Conservation (phyloP, 2,797 vertebrate species). For the Diceros bicornis region DNA sequence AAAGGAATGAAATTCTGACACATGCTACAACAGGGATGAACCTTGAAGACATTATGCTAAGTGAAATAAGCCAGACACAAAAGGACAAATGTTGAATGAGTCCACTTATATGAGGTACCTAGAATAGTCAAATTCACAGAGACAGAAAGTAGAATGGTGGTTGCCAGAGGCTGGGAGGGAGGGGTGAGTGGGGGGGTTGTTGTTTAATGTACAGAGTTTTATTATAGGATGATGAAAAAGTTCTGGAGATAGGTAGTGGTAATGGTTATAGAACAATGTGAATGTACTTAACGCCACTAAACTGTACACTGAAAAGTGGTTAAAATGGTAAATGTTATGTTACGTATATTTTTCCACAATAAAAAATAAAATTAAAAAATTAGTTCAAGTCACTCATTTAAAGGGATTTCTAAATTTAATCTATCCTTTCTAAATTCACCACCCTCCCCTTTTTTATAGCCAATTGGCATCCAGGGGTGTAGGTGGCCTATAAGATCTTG, state of each 20-base stretch:
- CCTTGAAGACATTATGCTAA: background rate
- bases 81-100: background rate
- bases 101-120: background rate
- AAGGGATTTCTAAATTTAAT: background rate
- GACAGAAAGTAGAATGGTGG: background rate
- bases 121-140: background rate
- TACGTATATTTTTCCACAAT: background rate
- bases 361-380: background rate
- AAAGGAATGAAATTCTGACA: background rate
- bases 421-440: background rate
- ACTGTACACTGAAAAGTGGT: background rate
- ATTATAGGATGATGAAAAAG: background rate
- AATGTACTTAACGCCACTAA: background rate
- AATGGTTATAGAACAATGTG: background rate
- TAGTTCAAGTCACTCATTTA: background rate
- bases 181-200: background rate
- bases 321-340: background rate
- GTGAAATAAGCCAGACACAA: background rate
- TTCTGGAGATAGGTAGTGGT: background rate
- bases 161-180: background rate
- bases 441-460: background rate
- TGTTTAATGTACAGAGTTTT: background rate
- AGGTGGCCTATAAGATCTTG: background rate
- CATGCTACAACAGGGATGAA: background rate
- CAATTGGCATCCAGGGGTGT: background rate